Base-by-base conservation (phyloP, 2,113 vertebrate species). In the Neofelis nebulosa region DNA sequence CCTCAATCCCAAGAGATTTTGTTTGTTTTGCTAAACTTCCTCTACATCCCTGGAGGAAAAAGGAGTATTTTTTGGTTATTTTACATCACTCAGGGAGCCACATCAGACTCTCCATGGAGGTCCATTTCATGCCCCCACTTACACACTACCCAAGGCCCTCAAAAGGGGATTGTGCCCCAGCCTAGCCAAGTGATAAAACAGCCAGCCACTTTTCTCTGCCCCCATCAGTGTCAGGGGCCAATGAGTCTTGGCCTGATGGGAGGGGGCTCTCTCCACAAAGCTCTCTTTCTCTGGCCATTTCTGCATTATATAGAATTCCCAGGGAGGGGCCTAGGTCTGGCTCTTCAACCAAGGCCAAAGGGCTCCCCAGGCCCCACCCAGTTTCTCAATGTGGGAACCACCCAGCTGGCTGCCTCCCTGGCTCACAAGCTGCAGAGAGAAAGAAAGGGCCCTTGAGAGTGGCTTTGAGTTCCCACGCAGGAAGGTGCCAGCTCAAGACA, bases 391-490 rank as follows among this genome's bases (percentile, higher is more conserved):
- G 78, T 95, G 95, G 89, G 94, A 98, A 90, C 96, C 96, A 78
- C 97, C 80, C 92, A 66, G 76, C 69, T 81, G 92, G 90, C 97
- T 0, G 5, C 86, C 90, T 94, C 69, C 90, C 94, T 41, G 21
- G 92, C 95, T 97, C 87, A 36, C 41, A 55, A 89, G 73, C 86
- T 50, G 1, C 33, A 19, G 29, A 68, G 50, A 93, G 74, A 82
- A 97, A 98, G 95, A 97, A 97, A 97, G 79, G 73, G 31, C 94
- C 84, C 83, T 97, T 98, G 83, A 95, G 50, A 97, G 90, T 84
- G 80, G 52, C 93, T 96, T 45, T 48, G 65, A 18, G 65, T 97
- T 98, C 96, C 97, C 98, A 97, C n/a, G 38, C 82, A 65, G 38
- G 93, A 96, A 89, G 38, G 80, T 97, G 95, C 95, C 95, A 98